Evolutionary conservation across 2,797 vertebrate genomes (phyloP), one percentile per base, ranked within the genome.

Genomic region (Gephyroberyx darwinii): DNA sequence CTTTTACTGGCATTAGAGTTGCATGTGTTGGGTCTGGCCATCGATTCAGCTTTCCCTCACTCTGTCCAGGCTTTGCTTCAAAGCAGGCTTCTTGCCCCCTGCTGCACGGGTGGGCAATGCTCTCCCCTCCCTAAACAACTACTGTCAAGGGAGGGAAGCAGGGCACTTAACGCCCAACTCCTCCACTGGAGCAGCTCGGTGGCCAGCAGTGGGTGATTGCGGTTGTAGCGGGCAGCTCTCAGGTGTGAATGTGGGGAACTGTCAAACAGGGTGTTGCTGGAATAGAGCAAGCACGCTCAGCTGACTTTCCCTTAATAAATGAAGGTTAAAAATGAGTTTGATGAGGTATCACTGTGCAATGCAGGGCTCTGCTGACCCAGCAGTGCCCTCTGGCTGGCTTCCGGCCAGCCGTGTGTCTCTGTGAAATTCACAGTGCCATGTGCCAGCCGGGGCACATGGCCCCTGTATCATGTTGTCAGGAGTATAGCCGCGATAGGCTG

Each of bases 361-460:
- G 74, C 53, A n/a, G 63, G 9, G 50, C 48, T 37, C 30, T 14
- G 47, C 80, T 78, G 77, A 67, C 76, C 82, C 68, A 65, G 71
- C 26, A 13, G 65, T 74, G 75, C 67, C 77, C 69, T 80, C 65
- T 75, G 61, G 41, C 65, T 87, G 86, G 86, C 78, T 75, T 5
- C 8, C 43, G 39, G 68, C 88, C 89, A 89, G 79, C 59, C 19
- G 26, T 71, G 81, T 72, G 85, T 80, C 58, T 75, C 73, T 71
- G 63, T 77, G 80, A 80, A 75, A 73, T 80, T 86, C 83, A 77
- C 65, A 41, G 61, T 71, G 74, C 65, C 90, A 90, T 90, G 91
- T 91, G 89, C 78, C 82, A 83, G 83, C 76, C 55, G 43, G 75
- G 78, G 87, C 90, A 89, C 89, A 89, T 89, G 88, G 82, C 75